Percentiles rank a stretch among this genome's conserved stretches.
Evolutionary conservation across 2,888 invertebrate genomes (phyloP).

Genomic region (Athalia cordata): DNA sequence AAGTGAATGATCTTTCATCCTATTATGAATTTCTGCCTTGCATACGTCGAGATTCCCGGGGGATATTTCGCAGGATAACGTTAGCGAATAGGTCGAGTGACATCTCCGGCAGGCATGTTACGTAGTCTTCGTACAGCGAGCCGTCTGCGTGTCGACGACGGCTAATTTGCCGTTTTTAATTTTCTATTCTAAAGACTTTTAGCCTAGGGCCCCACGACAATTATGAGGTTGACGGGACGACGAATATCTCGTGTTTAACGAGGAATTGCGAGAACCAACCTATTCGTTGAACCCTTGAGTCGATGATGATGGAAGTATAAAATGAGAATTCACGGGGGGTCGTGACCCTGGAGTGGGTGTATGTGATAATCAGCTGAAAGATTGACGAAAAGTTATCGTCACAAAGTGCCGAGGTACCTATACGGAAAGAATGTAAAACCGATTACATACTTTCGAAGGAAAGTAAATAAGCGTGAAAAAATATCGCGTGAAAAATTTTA

Average conservation of each 20-base stretch:
- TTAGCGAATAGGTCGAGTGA: conserved; percentile 20
- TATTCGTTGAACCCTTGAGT: no score
- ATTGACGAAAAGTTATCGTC: conserved; percentile 1
- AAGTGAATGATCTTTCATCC: conserved; percentile 21
- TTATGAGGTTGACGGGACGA: neutral
- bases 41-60: neutral
- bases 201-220: neutral
- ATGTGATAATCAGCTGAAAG: neutral
- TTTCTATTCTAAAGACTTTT: conserved; percentile 10
- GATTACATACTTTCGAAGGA: conserved; percentile 20
- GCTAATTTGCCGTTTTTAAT: conserved; percentile 29
- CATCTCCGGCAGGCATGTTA: conserved; percentile 20
- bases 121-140: neutral
- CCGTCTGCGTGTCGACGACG: conserved; percentile 8
- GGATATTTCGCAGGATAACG: conserved; percentile 1
- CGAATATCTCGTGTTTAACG: neutral
- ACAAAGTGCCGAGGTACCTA: neutral
- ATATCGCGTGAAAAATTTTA: conserved; percentile 18
- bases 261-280: neutral
- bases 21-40: conserved; percentile 3
- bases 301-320: no score
- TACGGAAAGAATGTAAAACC: conserved; percentile 26
- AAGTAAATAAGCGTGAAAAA: conserved; percentile 12
- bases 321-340: no score
- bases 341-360: no score